phyloP scores from a whole-genome alignment of 2,888 invertebrate species.

The Agrochola macilenta region DNA sequence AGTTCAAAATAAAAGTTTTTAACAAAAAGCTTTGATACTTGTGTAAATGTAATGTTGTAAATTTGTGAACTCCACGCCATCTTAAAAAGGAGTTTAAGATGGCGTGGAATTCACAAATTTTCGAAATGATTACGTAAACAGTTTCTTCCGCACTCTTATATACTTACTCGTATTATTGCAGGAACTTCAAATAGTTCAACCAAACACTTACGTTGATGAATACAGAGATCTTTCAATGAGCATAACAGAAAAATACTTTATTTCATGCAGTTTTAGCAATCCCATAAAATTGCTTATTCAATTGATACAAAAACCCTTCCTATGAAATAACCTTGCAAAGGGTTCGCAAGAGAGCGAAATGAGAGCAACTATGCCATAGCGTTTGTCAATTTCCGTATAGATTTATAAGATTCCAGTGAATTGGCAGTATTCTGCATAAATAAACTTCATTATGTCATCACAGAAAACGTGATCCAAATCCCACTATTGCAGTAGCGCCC shows the following conservation, averaged over 20 bases:
- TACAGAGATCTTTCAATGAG: neutral
- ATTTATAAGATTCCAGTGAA: slow-evolving; percentile 11
- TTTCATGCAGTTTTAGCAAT: slow-evolving; percentile 1
- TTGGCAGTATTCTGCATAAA: neutral
- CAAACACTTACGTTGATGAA: neutral
- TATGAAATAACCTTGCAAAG: slow-evolving; percentile 18
- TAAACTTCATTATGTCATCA: slow-evolving; percentile 3
- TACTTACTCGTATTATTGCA: neutral
- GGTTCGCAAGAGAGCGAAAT: slow-evolving; percentile 12
- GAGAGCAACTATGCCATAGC: slow-evolving; percentile 11
- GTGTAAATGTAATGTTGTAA: too few relatives aligned
- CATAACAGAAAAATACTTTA: neutral
- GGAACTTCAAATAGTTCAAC: neutral
- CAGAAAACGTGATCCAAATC: neutral
- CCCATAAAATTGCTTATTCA: slow-evolving; percentile 39
- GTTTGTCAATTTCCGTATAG: slow-evolving; percentile 17
- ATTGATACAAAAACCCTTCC: slow-evolving; percentile 34
- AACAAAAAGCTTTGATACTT: too few relatives aligned
- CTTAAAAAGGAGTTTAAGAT: too few relatives aligned
- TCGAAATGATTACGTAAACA: neutral
- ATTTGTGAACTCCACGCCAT: too few relatives aligned
- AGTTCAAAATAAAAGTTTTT: neutral
- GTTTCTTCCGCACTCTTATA: too few relatives aligned
- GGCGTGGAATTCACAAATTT: neutral
- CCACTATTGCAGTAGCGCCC: neutral